Evolutionary conservation across 2,113 vertebrate genomes (phyloP).

Genomic region (Sebastes schlegelii): DNA sequence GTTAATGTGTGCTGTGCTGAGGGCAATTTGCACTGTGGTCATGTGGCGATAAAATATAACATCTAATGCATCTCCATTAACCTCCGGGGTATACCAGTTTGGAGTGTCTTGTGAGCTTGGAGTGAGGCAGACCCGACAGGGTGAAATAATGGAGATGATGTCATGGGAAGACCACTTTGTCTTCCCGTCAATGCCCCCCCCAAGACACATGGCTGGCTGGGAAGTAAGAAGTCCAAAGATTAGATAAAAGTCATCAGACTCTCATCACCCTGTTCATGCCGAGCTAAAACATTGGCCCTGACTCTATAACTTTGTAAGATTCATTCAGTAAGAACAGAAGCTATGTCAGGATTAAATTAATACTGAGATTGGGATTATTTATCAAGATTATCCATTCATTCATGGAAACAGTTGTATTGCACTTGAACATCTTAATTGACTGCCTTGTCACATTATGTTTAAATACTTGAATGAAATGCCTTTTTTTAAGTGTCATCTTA

Average conservation of each 20-base stretch:
- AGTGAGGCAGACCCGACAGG: neutral
- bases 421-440: neutral
- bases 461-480: neutral
- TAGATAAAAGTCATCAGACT: conserved; percentile 47
- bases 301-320: neutral
- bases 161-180: conserved; percentile 52
- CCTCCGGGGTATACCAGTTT: neutral
- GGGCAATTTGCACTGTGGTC: conserved; percentile 17
- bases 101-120: conserved; percentile 7
- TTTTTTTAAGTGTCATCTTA: neutral
- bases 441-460: neutral
- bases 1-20: neutral
- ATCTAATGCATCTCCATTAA: neutral
- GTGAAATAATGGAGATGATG: conserved; percentile 41
- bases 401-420: neutral
- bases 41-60: conserved; percentile 30
- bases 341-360: neutral
- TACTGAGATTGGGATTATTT: neutral
- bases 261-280: neutral
- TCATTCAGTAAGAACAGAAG: neutral
- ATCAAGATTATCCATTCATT: neutral
- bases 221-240: conserved; percentile 51
- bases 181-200: conserved; percentile 26
- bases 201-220: conserved; percentile 46
- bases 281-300: too few relatives aligned